phyloP scores from a whole-genome alignment of 2,113 vertebrate species.

The Trogon melanurus region DNA sequence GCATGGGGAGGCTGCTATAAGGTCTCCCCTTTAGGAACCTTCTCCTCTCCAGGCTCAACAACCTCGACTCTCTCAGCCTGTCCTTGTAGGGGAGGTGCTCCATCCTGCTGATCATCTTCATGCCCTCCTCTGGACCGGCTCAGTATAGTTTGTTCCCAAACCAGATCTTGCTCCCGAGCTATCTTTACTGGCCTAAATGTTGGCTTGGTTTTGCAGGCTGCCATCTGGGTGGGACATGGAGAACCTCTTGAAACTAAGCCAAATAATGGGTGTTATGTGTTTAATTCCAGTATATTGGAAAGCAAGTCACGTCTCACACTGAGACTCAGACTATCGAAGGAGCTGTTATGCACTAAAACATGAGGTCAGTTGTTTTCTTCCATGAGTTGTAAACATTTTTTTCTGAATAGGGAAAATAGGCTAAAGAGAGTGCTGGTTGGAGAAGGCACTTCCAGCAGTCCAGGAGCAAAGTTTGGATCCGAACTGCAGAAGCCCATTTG shows the following conservation, averaged over 20 bases:
- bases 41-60: background rate
- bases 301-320: background rate
- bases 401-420: background rate
- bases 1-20: background rate
- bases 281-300: background rate
- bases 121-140: background rate
- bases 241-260: background rate
- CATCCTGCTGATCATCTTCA: fast-evolving
- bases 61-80: background rate
- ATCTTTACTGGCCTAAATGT: background rate
- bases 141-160: background rate
- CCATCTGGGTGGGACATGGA: background rate
- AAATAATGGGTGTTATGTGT: background rate
- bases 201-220: background rate
- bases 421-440: background rate
- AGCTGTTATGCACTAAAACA: background rate
- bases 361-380: background rate
- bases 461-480: background rate
- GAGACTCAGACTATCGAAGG: background rate
- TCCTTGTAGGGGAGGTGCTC: background rate
- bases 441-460: background rate
- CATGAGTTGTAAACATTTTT: background rate
- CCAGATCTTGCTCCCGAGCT: background rate
- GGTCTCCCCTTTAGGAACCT: background rate
- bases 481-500: background rate